Evolutionary conservation across 2,888 invertebrate genomes (phyloP).

Genomic region (Apantesis nais): DNA sequence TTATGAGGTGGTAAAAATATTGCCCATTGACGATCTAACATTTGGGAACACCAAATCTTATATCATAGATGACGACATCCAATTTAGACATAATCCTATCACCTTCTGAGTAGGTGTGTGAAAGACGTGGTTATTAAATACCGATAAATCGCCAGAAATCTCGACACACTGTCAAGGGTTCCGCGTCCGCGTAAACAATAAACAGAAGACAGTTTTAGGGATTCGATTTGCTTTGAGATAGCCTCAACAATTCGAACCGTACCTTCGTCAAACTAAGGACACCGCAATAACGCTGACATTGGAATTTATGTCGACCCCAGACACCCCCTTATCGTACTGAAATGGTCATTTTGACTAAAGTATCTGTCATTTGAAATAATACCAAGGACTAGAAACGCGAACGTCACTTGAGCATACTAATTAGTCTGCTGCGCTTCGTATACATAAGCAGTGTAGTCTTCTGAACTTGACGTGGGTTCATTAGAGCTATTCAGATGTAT

Average conservation of each 20-base stretch:
- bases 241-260: slow-evolving; percentile 69
- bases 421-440: slow-evolving; percentile 34
- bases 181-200: slow-evolving; percentile 61
- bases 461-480: slow-evolving; percentile 36
- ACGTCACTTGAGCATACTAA: slow-evolving; percentile 48
- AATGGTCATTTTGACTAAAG: slow-evolving; percentile 74
- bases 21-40: too few relatives aligned
- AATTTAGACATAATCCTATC: slow-evolving; percentile 30
- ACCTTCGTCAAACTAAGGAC: slow-evolving; percentile 80
- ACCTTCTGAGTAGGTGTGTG: slow-evolving; percentile 20
- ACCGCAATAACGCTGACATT: slow-evolving; percentile 73
- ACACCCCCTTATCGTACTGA: slow-evolving; percentile 63
- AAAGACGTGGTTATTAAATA: slow-evolving; percentile 46
- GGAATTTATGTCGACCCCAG: slow-evolving; percentile 79
- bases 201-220: slow-evolving; percentile 59
- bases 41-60: background rate
- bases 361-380: slow-evolving; percentile 72
- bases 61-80: slow-evolving; percentile 23
- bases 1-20: slow-evolving; percentile 8
- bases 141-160: slow-evolving; percentile 50
- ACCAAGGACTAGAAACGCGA: slow-evolving; percentile 48
- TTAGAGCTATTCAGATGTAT: slow-evolving; percentile 35
- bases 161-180: slow-evolving; percentile 48
- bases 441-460: slow-evolving; percentile 32
- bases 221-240: slow-evolving; percentile 70